Conservation (phyloP, 2,113 vertebrate species). For the Girardinichthys multiradiatus region DNA sequence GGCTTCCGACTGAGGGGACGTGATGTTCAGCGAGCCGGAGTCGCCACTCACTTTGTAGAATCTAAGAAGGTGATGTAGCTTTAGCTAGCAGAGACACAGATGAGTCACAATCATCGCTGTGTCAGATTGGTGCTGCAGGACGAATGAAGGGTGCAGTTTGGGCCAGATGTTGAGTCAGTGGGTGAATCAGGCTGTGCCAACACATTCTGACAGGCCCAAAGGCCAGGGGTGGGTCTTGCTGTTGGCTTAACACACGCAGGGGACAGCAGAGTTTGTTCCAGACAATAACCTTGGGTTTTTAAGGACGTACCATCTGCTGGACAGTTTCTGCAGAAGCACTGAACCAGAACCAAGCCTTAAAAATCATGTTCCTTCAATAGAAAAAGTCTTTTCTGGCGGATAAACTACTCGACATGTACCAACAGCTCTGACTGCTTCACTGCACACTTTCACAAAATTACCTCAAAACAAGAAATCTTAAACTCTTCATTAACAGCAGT, state of each 20-base stretch:
- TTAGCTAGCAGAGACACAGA: no score
- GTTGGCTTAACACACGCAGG: constrained; percentile 34
- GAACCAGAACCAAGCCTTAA: constrained; percentile 5
- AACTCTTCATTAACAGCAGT: no score
- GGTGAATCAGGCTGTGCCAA: constrained; percentile 19
- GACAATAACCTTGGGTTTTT: constrained; percentile 31
- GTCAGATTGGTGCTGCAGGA: not conserved
- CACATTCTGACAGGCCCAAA: not conserved
- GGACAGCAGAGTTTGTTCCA: constrained; percentile 24
- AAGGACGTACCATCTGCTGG: not conserved
- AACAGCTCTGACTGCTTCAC: not conserved
- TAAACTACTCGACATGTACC: not conserved
- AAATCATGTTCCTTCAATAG: no score
- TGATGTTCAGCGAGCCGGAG: constrained; percentile 87
- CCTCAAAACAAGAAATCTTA: no score
- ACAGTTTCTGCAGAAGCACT: not conserved
- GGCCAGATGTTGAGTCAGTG: constrained; percentile 32
- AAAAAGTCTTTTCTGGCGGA: not conserved
- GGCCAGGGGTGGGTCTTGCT: constrained; percentile 31
- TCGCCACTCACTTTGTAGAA: constrained; percentile 94
- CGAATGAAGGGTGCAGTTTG: not conserved
- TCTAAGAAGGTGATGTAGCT: constrained; percentile 83
- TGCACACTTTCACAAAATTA: no score
- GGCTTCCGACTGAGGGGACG: constrained; percentile 92
- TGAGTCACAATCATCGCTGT: not conserved